Evolutionary conservation across 2,797 vertebrate genomes (phyloP), one percentile per base, ranked within the genome.

Genomic region (Australoheros facetus): DNA sequence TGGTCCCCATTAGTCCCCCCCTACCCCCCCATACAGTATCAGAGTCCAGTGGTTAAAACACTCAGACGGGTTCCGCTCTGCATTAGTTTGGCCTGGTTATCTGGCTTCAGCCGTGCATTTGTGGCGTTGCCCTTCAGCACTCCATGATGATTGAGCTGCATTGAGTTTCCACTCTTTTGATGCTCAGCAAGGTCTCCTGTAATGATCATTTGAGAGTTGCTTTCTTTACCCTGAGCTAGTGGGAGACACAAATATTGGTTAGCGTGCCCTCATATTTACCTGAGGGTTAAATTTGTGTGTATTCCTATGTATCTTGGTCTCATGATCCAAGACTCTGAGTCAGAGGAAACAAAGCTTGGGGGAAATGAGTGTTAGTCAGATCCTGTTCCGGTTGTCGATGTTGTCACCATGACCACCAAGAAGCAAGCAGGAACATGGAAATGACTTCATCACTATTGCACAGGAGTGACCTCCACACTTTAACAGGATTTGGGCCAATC

Each of bases 1-100:
- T 94, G 91, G 88, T 92, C 89, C 92, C 93, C 93, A 96, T 96
- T 95, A 94, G 87, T 73, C 48, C 72, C 80, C 37, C 26, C 23
- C 26, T 26, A 26, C 26, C 32, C 55, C 30, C 71, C 75, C 64
- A 69, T 90, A 85, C 84, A 85, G 89, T 92, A 89, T 94, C 80
- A 73, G 69, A 83, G 82, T 85, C 83, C 80, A 19, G 78, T 82
- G 89, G 76, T 84, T 80, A 70, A 88, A 91, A 90, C 87, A 89
- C 85, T 80, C 81, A 54, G 85, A 56, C 73, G 28, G 85, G 92
- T 91, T 93, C 91, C 88, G 88, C 87, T 93, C 56, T 79, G 77
- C 93, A 92, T 92, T 91, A 88, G 87, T 78, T 85, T 83, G 81
- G 86, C 82, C 76, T 85, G 79, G 83, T 83, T 37, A 90, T 93